phyloP scores from a whole-genome alignment of 2,888 invertebrate species.

The Dicranocentrus wangi region DNA sequence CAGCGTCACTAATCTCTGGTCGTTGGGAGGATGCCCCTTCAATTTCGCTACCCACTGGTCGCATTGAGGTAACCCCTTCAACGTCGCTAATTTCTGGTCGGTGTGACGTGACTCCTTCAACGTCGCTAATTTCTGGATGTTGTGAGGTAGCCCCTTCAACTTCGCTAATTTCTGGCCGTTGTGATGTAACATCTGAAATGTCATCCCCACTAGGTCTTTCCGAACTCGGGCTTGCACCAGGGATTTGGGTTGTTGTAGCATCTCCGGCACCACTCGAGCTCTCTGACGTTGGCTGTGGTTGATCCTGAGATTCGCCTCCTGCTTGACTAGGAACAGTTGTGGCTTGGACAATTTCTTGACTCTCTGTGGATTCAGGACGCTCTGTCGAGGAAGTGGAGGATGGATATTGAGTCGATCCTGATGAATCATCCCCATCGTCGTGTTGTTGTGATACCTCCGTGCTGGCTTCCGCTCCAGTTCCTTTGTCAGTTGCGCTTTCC shows the following conservation, averaged over 20 bases:
- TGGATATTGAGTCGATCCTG: slow-evolving; percentile 7
- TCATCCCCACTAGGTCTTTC: too few relatives aligned
- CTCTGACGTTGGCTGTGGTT: slow-evolving; percentile 23
- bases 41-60: too few relatives aligned
- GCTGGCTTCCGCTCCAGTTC: neutral
- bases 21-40: neutral
- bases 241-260: neutral
- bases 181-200: too few relatives aligned
- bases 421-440: slow-evolving; percentile 35
- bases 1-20: neutral
- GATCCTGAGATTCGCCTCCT: slow-evolving; percentile 22
- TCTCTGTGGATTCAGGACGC: slow-evolving; percentile 8
- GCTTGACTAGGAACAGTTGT: slow-evolving; percentile 50
- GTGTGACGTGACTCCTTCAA: neutral
- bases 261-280: neutral
- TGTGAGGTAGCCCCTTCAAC: too few relatives aligned
- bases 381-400: slow-evolving; percentile 6
- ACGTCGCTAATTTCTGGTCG: neutral
- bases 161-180: too few relatives aligned
- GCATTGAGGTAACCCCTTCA: too few relatives aligned
- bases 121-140: neutral
- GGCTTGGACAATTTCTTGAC: neutral
- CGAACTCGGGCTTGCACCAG: too few relatives aligned
- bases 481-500: slow-evolving; percentile 11
- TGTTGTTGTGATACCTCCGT: slow-evolving; percentile 29